Evolutionary conservation across 1,140 invertebrate species (phyloP).

Genomic region (Phthorimaea operculella): DNA sequence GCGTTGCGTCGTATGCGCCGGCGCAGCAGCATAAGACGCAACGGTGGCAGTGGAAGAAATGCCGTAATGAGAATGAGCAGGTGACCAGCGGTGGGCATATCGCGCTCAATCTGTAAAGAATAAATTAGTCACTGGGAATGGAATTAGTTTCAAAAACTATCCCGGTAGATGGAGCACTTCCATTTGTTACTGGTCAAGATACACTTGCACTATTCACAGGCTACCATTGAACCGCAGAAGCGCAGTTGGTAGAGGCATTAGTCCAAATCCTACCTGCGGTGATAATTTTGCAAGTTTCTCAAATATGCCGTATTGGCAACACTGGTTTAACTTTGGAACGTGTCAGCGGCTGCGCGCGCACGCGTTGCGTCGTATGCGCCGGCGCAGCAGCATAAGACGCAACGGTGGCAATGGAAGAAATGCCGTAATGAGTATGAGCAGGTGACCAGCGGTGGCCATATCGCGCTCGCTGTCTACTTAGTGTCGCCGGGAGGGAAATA

Average conservation of each 20-base stretch:
- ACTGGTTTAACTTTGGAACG: constrained; percentile 29
- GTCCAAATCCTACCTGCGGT: too few species aligned
- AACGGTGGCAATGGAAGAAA: constrained; percentile 18
- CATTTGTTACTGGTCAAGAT: too few species aligned
- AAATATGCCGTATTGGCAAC: too few species aligned
- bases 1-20: constrained; percentile 30
- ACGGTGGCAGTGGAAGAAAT: constrained; percentile 21
- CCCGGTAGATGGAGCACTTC: too few species aligned
- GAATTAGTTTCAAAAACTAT: too few species aligned
- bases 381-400: constrained; percentile 32
- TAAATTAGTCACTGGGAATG: too few species aligned
- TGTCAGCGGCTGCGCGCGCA: constrained; percentile 29
- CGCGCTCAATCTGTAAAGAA: too few species aligned
- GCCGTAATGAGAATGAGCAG: constrained; percentile 47
- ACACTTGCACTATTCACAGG: too few species aligned
- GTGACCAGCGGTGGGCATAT: constrained; percentile 21
- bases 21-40: too few species aligned
- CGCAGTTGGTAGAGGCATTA: too few species aligned
- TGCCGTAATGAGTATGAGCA: constrained; percentile 49
- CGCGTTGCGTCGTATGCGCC: constrained; percentile 30
- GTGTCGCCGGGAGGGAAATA: constrained; percentile 36
- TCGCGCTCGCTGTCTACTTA: constrained; percentile 46
- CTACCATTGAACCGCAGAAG: too few species aligned
- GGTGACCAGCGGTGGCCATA: constrained; percentile 18
- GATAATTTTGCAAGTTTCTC: too few species aligned